Percentiles rank a stretch among this genome's conserved stretches.
Conservation (phyloP, 2,797 vertebrate species). For the Tympanoctomys barrerae region DNA sequence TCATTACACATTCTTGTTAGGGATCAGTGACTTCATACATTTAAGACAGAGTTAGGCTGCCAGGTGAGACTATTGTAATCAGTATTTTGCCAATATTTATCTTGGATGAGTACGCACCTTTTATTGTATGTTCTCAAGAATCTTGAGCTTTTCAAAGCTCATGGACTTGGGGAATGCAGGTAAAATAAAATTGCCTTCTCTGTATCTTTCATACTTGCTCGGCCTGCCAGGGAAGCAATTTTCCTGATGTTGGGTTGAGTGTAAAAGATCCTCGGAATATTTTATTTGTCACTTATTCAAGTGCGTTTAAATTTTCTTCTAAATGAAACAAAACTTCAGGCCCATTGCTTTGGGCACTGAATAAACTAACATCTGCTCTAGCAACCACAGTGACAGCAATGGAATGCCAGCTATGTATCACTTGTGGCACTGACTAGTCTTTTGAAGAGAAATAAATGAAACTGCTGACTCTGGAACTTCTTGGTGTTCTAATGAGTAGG, state of each 20-base stretch:
- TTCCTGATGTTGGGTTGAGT: conserved; percentile 25
- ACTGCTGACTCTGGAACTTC: not conserved
- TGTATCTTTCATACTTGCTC: conserved; percentile 3
- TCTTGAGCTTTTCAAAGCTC: not conserved
- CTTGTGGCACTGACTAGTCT: not conserved
- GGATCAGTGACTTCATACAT: not conserved
- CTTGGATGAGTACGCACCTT: conserved; percentile 3
- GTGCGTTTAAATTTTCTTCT: conserved; percentile 35
- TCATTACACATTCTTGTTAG: not conserved
- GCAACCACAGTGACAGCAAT: not conserved
- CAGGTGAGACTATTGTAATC: not conserved
- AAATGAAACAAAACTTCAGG: conserved; percentile 61
- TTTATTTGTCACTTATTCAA: conserved; percentile 71
- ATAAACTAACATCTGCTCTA: conserved; percentile 64
- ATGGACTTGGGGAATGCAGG: not conserved
- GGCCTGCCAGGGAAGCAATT: conserved; percentile 4
- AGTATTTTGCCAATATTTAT: not conserved
- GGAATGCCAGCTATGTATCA: conserved; percentile 39
- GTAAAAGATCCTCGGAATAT: conserved; percentile 67
- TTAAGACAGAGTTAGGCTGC: not conserved
- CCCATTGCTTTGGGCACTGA: conserved; percentile 47
- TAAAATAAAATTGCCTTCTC: conserved; percentile 29
- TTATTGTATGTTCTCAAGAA: conserved; percentile 11
- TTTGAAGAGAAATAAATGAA: conserved; percentile 28
- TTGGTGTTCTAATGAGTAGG: not conserved